These are phyloP conservation scores for Chiloscyllium punctatum DNA, from an alignment of 2,797 vertebrate species.

Conservation along the genomic window DNA sequence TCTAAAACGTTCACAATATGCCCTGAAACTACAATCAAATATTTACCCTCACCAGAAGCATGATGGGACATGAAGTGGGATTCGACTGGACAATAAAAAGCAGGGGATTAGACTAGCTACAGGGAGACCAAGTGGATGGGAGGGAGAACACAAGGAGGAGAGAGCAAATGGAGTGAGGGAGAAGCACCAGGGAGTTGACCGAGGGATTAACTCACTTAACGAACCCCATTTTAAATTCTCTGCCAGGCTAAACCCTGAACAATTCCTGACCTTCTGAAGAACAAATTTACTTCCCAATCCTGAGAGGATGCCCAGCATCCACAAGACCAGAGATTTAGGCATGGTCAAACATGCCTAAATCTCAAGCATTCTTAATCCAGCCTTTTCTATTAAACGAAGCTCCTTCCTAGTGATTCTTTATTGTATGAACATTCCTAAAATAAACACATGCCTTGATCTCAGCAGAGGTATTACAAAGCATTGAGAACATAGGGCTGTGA, in stretches of 20 bases:
- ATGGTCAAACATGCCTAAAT: background rate
- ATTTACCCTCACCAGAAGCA: background rate
- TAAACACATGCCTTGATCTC: too few species aligned
- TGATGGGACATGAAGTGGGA: background rate
- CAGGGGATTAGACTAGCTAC: background rate
- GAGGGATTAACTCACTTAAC: background rate
- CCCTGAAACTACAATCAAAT: background rate
- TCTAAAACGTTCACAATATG: background rate
- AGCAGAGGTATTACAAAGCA: too few species aligned
- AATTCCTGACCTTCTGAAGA: background rate
- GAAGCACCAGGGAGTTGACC: background rate
- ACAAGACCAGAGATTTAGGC: background rate
- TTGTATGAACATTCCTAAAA: background rate
- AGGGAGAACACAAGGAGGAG: background rate
- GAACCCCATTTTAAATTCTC: background rate
- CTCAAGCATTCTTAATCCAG: background rate
- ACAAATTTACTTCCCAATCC: background rate
- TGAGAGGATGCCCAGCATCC: background rate
- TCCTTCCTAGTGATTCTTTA: background rate
- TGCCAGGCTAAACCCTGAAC: background rate
- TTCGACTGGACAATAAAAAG: background rate
- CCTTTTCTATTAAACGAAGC: background rate
- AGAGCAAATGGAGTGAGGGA: conserved; percentile 39
- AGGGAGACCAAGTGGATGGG: too few species aligned
- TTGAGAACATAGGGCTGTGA: background rate